Percentiles rank a stretch among this genome's conserved stretches.
phyloP scores from a whole-genome alignment of 2,888 invertebrate species.

The Silvanus unidentatus region DNA sequence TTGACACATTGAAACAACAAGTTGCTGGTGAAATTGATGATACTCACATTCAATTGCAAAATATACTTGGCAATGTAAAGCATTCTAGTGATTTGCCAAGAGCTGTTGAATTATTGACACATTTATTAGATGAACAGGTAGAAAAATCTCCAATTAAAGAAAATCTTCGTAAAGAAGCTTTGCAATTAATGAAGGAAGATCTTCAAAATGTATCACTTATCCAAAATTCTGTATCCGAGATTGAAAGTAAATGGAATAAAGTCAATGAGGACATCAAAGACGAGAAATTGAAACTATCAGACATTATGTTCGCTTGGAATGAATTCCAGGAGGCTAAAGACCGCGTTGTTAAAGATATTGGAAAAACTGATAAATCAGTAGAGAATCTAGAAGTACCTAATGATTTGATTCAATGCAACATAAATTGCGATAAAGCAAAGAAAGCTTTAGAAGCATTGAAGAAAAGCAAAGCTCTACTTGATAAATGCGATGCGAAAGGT shows the following conservation, averaged over 20 bases:
- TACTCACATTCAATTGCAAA: slow-evolving; percentile 53
- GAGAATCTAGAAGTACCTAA: slow-evolving; percentile 62
- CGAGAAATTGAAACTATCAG: slow-evolving; percentile 66
- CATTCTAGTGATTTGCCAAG: slow-evolving; percentile 48
- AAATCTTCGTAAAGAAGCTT: slow-evolving; percentile 71
- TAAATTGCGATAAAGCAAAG: slow-evolving; percentile 67
- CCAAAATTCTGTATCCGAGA: slow-evolving; percentile 70
- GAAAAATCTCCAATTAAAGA: slow-evolving; percentile 60
- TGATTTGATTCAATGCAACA: slow-evolving; percentile 66
- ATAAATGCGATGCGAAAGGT: slow-evolving; percentile 72
- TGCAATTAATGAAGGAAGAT: slow-evolving; percentile 75
- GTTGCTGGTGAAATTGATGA: slow-evolving; percentile 60
- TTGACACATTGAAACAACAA: slow-evolving; percentile 63
- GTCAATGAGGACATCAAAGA: slow-evolving; percentile 68
- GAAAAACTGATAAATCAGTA: slow-evolving; percentile 61
- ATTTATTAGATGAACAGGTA: slow-evolving; percentile 50
- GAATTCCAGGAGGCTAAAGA: slow-evolving; percentile 69
- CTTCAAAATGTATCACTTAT: slow-evolving; percentile 72
- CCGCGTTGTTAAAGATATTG: slow-evolving; percentile 64
- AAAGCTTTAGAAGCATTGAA: slow-evolving; percentile 69
- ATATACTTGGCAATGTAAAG: slow-evolving; percentile 50
- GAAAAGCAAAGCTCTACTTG: slow-evolving; percentile 67
- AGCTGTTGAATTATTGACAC: slow-evolving; percentile 51
- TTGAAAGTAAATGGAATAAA: slow-evolving; percentile 78
- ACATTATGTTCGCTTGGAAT: slow-evolving; percentile 67